phyloP scores from a whole-genome alignment of 2,113 vertebrate genomes.

The Petaurus breviceps region DNA sequence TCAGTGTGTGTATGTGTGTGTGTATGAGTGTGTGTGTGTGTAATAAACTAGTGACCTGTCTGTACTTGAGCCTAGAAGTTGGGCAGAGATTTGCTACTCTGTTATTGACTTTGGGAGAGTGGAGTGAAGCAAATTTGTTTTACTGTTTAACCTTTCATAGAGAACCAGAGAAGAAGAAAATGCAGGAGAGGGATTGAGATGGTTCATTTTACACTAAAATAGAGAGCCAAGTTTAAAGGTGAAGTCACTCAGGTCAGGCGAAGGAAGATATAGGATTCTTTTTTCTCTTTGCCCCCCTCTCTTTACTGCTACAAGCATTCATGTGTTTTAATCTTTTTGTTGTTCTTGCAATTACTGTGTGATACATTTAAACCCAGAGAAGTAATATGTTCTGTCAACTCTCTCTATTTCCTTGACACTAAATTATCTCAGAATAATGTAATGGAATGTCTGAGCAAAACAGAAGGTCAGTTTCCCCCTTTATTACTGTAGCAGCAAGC shows the following conservation, averaged over 20 bases:
- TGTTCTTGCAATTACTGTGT: neutral
- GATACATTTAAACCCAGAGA: neutral
- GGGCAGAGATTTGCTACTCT: neutral
- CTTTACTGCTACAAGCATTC: neutral
- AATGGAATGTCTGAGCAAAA: neutral
- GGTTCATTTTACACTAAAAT: neutral
- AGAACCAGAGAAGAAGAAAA: neutral
- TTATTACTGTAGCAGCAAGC: too few relatives aligned
- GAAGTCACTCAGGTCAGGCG: neutral
- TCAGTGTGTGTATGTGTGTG: neutral
- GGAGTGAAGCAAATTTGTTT: neutral
- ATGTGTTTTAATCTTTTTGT: neutral
- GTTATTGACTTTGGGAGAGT: neutral
- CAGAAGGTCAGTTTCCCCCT: neutral
- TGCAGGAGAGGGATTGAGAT: neutral
- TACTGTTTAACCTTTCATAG: neutral
- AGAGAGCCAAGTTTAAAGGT: neutral
- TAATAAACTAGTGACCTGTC: neutral
- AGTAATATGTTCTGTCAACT: neutral
- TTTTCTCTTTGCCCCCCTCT: neutral
- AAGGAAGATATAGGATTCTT: neutral
- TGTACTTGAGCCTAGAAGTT: neutral
- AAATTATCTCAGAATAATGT: neutral
- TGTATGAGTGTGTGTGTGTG: too few relatives aligned
- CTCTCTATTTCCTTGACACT: neutral